A percentile compares a stretch with the other conserved stretches of the same genome.
Evolutionary conservation across 1,140 invertebrate species (phyloP).

Genomic region (Eumeta japonica): DNA sequence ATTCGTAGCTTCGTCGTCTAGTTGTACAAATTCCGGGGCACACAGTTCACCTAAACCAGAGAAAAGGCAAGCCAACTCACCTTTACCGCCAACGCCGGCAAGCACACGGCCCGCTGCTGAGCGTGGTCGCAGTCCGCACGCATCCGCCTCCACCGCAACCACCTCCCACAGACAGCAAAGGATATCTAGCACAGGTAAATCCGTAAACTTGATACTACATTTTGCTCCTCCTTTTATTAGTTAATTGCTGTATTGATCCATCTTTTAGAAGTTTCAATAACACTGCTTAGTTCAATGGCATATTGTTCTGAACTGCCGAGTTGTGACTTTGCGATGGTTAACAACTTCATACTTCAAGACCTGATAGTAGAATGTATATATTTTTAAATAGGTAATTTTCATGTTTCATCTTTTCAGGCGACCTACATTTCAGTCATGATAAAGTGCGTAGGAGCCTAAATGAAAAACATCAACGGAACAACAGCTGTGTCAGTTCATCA

Average conservation of each 20-base stretch:
- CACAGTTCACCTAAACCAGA: constrained; percentile 80
- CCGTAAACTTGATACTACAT: too few relatives aligned
- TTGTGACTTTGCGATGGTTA: too few relatives aligned
- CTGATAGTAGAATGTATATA: too few relatives aligned
- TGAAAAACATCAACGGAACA: constrained; percentile 56
- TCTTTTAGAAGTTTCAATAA: too few relatives aligned
- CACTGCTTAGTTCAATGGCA: too few relatives aligned
- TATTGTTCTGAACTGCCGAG: too few relatives aligned
- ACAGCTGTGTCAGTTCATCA: constrained; percentile 55
- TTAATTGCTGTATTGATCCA: constrained; percentile 1
- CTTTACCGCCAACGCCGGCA: constrained; percentile 75
- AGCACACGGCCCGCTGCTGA: constrained; percentile 59
- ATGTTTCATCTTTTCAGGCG: constrained; percentile 26
- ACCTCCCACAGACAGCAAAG: constrained; percentile 31
- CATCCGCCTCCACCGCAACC: constrained; percentile 14
- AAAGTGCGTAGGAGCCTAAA: constrained; percentile 53
- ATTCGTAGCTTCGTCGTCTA: constrained; percentile 73
- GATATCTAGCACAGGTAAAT: constrained; percentile 45
- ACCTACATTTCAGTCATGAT: constrained; percentile 49
- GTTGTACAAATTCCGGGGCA: constrained; percentile 70
- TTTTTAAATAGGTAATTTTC: background rate
- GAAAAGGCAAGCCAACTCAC: constrained; percentile 83
- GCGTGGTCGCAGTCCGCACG: constrained; percentile 12
- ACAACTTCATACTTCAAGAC: too few relatives aligned
- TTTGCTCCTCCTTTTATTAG: background rate